Evolutionary conservation across 2,113 vertebrate genomes (phyloP).

Genomic region (Apistogramma diplotaenia): DNA sequence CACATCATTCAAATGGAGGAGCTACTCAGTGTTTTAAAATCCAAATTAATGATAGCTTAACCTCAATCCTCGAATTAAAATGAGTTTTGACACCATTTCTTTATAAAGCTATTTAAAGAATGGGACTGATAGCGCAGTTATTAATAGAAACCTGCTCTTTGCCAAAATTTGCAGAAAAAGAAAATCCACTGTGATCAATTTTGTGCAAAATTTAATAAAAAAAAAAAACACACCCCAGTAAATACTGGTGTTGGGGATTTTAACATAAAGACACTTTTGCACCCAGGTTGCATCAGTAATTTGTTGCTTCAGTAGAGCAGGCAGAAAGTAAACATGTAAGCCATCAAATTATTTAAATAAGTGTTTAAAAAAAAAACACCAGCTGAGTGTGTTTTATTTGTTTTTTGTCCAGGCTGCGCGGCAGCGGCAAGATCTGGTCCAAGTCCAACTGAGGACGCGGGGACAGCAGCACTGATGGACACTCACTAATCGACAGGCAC

Average conservation of each 20-base stretch:
- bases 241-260: conserved; percentile 7
- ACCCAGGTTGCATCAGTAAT: conserved; percentile 19
- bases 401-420: conserved; percentile 83
- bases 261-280: conserved; percentile 15
- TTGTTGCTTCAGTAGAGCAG: neutral
- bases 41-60: conserved; percentile 67
- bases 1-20: conserved; percentile 56
- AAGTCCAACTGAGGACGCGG: conserved; percentile 87
- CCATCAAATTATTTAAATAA: neutral
- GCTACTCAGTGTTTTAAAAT: conserved; percentile 51
- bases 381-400: conserved; percentile 10
- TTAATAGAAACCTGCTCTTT: conserved; percentile 44
- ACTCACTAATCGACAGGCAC: conserved; percentile 44
- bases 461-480: conserved; percentile 39
- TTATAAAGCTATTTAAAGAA: conserved; percentile 38
- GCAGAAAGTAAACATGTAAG: conserved; percentile 5
- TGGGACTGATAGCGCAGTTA: conserved; percentile 29
- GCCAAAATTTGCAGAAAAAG: conserved; percentile 21
- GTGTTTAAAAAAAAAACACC: neutral
- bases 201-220: neutral
- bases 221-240: neutral
- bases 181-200: conserved; percentile 37
- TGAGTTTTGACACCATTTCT: conserved; percentile 50
- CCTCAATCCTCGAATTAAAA: conserved; percentile 60
- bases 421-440: conserved; percentile 98